These are phyloP conservation scores for Hippopotamus amphibius DNA, from an alignment of 2,113 vertebrate species.

Conservation along the genomic window DNA sequence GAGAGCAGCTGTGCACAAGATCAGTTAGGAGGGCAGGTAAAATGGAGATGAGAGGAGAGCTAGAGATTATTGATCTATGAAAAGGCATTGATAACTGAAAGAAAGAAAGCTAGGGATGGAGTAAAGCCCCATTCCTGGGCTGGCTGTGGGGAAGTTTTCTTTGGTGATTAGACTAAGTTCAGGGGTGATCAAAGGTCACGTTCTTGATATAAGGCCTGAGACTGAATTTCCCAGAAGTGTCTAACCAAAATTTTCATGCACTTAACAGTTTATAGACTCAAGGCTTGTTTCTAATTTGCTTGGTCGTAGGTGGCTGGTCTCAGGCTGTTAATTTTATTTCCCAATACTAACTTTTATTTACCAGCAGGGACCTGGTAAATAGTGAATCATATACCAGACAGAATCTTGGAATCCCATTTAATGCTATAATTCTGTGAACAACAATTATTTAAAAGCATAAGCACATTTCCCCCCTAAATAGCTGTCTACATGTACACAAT, in stretches of 20 bases:
- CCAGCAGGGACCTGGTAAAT: not conserved
- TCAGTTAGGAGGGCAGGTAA: not conserved
- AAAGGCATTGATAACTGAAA: not conserved
- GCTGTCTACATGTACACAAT: not conserved
- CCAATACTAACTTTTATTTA: not conserved
- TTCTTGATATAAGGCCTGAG: not conserved
- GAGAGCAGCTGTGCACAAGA: not conserved
- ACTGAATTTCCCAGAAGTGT: not conserved
- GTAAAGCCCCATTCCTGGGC: not conserved
- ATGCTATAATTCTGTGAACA: not conserved
- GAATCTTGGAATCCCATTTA: not conserved
- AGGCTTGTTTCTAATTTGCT: not conserved
- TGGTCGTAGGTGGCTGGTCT: not conserved
- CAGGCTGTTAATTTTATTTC: not conserved
- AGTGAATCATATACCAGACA: not conserved
- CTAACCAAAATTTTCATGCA: not conserved
- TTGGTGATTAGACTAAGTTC: not conserved
- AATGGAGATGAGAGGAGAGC: not conserved
- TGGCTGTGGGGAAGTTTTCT: not conserved
- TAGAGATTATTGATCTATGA: not conserved
- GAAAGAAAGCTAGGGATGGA: not conserved
- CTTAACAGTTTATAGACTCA: not conserved
- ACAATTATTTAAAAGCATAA: slow-evolving; percentile 3
- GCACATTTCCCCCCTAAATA: not conserved
- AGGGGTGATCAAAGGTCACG: not conserved